Conservation (phyloP, 2,113 vertebrate genomes). For the Tragelaphus scriptus region DNA sequence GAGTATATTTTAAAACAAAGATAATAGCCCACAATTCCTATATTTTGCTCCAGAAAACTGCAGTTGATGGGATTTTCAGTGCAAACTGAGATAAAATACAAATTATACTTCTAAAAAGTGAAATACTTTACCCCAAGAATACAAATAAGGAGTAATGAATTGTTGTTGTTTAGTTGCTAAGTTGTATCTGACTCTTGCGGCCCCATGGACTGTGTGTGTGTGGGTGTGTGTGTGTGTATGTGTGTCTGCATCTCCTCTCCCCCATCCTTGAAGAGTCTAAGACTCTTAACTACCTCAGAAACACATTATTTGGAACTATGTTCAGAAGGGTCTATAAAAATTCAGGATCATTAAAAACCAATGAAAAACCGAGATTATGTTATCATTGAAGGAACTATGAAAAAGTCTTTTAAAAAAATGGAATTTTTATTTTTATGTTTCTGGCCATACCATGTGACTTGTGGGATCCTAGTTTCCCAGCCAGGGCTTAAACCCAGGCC, state of each 20-base stretch:
- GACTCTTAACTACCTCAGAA: background rate
- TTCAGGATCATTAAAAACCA: background rate
- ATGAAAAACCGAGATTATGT: slow-evolving; percentile 14
- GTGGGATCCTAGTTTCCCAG: background rate
- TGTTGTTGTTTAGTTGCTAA: background rate
- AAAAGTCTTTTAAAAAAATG: background rate
- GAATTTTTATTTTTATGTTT: background rate
- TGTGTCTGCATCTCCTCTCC: background rate
- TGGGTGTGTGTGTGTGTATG: background rate
- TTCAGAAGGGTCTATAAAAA: slow-evolving; percentile 18
- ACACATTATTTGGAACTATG: background rate
- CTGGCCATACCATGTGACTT: background rate
- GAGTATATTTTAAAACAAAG: background rate
- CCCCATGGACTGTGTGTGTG: background rate
- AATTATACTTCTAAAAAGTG: background rate
- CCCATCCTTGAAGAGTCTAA: background rate
- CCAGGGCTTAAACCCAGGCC: background rate
- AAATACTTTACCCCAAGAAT: background rate
- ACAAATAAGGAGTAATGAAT: background rate
- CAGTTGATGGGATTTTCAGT: background rate
- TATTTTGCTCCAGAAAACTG: background rate
- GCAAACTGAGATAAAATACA: background rate
- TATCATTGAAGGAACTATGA: background rate
- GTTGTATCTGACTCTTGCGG: background rate
- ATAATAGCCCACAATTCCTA: background rate